Evolutionary conservation across 1,140 invertebrate species (phyloP), one percentile per base, ranked within the genome.

Genomic region (Bombus waltoni): DNA sequence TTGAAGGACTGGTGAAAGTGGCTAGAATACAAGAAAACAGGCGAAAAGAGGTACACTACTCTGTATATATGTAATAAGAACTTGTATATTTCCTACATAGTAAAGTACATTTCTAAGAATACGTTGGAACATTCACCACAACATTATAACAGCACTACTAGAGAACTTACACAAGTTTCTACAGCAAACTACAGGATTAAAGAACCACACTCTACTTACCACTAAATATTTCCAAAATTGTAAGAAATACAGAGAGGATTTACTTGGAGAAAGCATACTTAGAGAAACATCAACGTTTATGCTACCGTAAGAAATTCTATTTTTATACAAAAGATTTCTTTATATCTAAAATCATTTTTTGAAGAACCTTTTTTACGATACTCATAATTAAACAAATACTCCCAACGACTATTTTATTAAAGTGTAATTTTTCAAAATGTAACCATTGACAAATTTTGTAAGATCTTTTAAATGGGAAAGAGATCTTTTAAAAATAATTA

Each of bases 71-170:
- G 1, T 62, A 38, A 42, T 47, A 72, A 62, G 44, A 82, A 35
- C 32, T 71, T 47, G 4, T 81, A n/a, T 81, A 81, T 71, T 81
- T 81, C 1, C 35, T n/a, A 71, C 35, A 71, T 40, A 57, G 9
- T 32, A 53, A 22, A 81, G 71, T n/a, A 71, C 40, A 70, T 32
- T 66, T 53, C 0, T 11, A 42, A 57, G 10, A n/a, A 40, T 3
- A 1, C 2, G 6, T 6, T 13, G 18, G 1, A 10, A 40, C 1
- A 22, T 22, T 35, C 18, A 25, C 8, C 38, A 68, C 9, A 25
- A 38, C 18, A 3, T 25, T 38, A 22, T 38, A 25, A 32, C 15
- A 15, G 18, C n/a, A 47, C 0, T 32, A n/a, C 1, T 38, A 25
- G 1, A 38, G 32, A 11, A 25, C 9, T 18, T 71, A 22, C 28